These are phyloP conservation scores for Brachyalestes nurse DNA, from an alignment of 2,797 vertebrate genomes.

Conservation along the genomic window DNA sequence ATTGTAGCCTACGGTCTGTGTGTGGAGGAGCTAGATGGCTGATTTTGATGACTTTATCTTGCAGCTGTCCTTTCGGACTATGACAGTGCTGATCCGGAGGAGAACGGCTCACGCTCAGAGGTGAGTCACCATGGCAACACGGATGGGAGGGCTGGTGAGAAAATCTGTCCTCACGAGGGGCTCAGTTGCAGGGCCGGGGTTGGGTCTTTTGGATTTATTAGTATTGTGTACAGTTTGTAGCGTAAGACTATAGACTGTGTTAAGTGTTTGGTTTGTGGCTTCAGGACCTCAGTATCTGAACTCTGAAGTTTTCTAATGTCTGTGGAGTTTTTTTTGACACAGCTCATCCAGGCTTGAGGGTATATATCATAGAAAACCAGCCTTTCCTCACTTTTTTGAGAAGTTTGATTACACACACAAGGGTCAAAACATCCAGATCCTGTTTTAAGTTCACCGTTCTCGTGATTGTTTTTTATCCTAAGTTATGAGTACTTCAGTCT, in stretches of 20 bases:
- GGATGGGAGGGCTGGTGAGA: slow-evolving; percentile 11
- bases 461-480: too few relatives aligned
- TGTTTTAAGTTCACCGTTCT: too few relatives aligned
- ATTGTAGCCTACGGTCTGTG: neutral
- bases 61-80: slow-evolving; percentile 95
- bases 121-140: slow-evolving; percentile 70
- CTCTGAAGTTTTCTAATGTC: too few relatives aligned
- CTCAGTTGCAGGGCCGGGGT: neutral
- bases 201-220: neutral
- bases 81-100: slow-evolving; percentile 89
- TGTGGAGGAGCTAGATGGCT: slow-evolving; percentile 10
- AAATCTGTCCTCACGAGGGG: slow-evolving; percentile 28
- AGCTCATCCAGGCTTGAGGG: too few relatives aligned
- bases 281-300: too few relatives aligned
- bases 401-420: too few relatives aligned
- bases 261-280: neutral
- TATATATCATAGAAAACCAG: too few relatives aligned
- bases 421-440: too few relatives aligned
- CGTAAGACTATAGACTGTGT: neutral
- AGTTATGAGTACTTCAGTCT: too few relatives aligned
- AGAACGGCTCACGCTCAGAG: slow-evolving; percentile 88
- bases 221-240: neutral
- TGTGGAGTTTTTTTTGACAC: too few relatives aligned
- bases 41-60: slow-evolving; percentile 31
- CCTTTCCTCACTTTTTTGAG: too few relatives aligned